These are phyloP conservation scores for Nephila pilipes DNA, from an alignment of 1,140 invertebrate genomes.

Conservation along the genomic window DNA sequence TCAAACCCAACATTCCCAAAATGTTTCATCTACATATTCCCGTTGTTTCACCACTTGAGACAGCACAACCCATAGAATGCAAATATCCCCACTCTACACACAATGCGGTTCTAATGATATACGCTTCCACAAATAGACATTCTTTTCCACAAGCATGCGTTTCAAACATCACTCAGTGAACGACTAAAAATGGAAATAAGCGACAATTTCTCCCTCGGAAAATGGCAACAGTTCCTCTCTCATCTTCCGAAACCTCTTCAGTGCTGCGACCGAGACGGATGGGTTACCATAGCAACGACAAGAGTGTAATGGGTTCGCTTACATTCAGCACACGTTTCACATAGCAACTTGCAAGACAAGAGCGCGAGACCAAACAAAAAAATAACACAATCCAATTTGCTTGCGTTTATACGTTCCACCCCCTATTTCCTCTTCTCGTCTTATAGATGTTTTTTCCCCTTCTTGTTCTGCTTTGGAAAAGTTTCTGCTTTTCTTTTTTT, in stretches of 20 bases:
- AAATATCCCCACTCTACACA: neutral
- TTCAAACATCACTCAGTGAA: conserved; percentile 29
- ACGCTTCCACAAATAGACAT: conserved; percentile 36
- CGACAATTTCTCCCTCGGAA: neutral
- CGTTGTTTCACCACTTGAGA: neutral
- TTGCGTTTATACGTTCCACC: conserved; percentile 1
- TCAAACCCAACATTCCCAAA: neutral
- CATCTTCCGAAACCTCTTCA: neutral
- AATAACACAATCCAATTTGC: conserved; percentile 33
- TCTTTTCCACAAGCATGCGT: conserved; percentile 20
- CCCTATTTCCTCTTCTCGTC: neutral
- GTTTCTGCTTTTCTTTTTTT: neutral
- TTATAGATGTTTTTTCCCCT: neutral
- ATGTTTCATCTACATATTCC: neutral
- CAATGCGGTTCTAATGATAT: conserved; percentile 28
- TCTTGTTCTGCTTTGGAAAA: neutral
- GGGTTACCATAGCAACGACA: conserved; percentile 49
- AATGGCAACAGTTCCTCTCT: conserved; percentile 40
- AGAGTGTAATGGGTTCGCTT: conserved; percentile 52
- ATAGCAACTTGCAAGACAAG: conserved; percentile 59
- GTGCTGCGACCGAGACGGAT: conserved; percentile 30
- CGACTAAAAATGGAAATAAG: conserved; percentile 37
- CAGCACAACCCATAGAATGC: neutral
- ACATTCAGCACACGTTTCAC: conserved; percentile 45
- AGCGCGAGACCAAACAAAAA: conserved; percentile 32